Evolutionary conservation across 2,797 vertebrate species (phyloP), one percentile per base, ranked within the genome.

Genomic region (Etheostoma nigrum): DNA sequence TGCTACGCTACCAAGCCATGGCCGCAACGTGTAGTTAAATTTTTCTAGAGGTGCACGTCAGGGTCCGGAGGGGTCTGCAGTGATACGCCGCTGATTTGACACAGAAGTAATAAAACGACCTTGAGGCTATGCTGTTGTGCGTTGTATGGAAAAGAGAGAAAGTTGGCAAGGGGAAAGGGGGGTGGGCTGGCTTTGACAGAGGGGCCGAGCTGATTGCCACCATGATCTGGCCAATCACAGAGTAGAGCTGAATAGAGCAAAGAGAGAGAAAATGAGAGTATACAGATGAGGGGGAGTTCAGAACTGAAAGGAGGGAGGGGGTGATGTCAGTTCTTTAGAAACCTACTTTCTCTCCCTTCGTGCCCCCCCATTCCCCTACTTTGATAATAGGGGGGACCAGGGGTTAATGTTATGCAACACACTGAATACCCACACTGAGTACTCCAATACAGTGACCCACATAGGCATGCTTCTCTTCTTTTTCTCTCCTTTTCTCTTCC

Each of bases 351-450:
- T 79, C 85, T 87, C 79, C 70, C 83, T 78, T 76, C 73, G 60
- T 83, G 4, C 77, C 83, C 86, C 27, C 80, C 72, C 67, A 45
- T 74, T 86, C 85, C 78, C 82, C 75, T 86, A 74, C 78, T 86
- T 64, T 87, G 77, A 93, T 93, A 94, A 94, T 94, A 94, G 91
- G 88, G 91, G 90, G 92, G 94, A 86, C 90, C 83, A 94, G 85
- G 94, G 95, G 95, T 96, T 96, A 95, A 96, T 96, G 92, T 95
- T 95, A 95, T 94, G 94, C 95, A 96, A 93, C 93, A 93, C 69
- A 72, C 81, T 93, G 91, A 96, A 95, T 94, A 85, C 89, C 76
- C 79, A 63, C 84, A 86, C 81, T 71, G 86, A 92, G 90, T 82
- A 86, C 89, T 93, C 82, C 60, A 82, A 89, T 86, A 78, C 86